A percentile compares a stretch with the other conserved stretches of the same genome.
These are phyloP conservation scores for Camelus bactrianus DNA, from an alignment of 2,113 vertebrate genomes.

Conservation along the genomic window DNA sequence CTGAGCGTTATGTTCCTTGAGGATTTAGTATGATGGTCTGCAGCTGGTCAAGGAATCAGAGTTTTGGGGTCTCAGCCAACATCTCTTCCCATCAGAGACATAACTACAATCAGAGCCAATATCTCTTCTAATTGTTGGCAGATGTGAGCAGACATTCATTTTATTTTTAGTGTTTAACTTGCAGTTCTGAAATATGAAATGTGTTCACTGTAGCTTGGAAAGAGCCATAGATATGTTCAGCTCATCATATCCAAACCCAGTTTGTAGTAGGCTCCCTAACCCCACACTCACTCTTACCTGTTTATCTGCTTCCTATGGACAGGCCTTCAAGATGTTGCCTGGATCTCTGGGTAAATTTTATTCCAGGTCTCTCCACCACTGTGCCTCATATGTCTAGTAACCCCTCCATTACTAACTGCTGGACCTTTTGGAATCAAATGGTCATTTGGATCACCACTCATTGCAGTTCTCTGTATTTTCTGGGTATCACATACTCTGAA, in stretches of 20 bases:
- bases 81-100: constrained; percentile 13
- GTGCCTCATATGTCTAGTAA: background rate
- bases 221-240: background rate
- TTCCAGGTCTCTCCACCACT: background rate
- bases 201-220: constrained; percentile 48
- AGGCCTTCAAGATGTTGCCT: background rate
- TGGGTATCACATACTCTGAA: background rate
- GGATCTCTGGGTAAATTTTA: background rate
- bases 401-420: background rate
- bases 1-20: constrained; percentile 29
- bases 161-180: constrained; percentile 60
- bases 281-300: background rate
- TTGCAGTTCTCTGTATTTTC: background rate
- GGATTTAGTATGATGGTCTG: background rate
- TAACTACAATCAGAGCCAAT: constrained; percentile 18
- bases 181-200: constrained; percentile 62
- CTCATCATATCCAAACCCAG: constrained; percentile 10
- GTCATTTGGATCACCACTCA: background rate
- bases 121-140: constrained; percentile 65
- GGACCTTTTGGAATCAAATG: background rate
- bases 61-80: background rate
- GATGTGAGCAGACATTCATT: constrained; percentile 48
- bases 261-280: background rate
- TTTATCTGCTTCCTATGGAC: background rate
- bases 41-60: constrained; percentile 1